phyloP scores from a whole-genome alignment of 2,888 invertebrate species.

The Drosophila lutescens region DNA sequence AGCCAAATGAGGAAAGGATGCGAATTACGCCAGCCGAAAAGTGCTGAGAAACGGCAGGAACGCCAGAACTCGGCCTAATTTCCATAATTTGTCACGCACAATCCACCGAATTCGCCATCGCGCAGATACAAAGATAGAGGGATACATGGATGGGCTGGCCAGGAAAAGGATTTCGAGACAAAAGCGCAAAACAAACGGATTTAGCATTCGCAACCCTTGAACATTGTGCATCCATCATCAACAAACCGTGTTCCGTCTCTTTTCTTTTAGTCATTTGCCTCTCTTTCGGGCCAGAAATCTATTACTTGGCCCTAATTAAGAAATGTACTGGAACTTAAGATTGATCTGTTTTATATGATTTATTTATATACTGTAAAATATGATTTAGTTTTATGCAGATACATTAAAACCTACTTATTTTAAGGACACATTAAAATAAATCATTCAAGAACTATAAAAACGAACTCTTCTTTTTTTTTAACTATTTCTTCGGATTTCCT shows the following conservation, averaged over 20 bases:
- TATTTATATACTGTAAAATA: no score
- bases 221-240: constrained; percentile 36
- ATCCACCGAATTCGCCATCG: constrained; percentile 61
- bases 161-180: constrained; percentile 71
- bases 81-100: constrained; percentile 78
- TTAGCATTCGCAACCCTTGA: constrained; percentile 72
- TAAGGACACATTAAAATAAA: no score
- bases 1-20: constrained; percentile 14
- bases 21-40: constrained; percentile 22
- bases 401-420: no score
- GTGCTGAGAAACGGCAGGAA: constrained; percentile 6
- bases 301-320: constrained; percentile 48
- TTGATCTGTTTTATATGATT: not conserved
- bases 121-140: constrained; percentile 12
- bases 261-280: not conserved
- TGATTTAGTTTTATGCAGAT: no score
- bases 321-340: not conserved
- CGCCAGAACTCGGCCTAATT: constrained; percentile 57
- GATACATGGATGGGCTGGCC: constrained; percentile 46
- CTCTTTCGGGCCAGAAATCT: constrained; percentile 23
- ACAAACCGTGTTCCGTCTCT: constrained; percentile 7
- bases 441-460: no score
- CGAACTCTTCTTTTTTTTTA: no score
- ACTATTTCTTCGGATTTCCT: no score
- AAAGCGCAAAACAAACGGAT: constrained; percentile 74